phyloP scores from a whole-genome alignment of 2,888 invertebrate species.

The Chrysodeixis includens region DNA sequence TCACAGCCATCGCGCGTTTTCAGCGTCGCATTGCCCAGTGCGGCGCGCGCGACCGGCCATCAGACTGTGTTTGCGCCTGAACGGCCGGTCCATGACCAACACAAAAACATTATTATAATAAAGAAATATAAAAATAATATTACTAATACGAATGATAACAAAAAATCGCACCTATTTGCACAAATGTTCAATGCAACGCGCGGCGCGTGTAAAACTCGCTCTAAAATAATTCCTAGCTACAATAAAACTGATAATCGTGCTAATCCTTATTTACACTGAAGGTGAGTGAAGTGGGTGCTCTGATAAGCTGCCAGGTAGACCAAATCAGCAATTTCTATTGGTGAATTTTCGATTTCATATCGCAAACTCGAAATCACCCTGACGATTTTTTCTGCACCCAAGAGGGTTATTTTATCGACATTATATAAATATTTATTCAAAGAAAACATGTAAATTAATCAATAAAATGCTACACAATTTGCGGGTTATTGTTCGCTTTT shows the following conservation, averaged over 20 bases:
- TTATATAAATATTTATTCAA: constrained; percentile 56
- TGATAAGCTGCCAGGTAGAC: constrained; percentile 81
- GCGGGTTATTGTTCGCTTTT: constrained; percentile 28
- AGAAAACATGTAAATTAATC: constrained; percentile 58
- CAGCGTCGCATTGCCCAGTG: constrained; percentile 37
- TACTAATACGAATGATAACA: constrained; percentile 64
- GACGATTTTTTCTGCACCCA: constrained; percentile 44
- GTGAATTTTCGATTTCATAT: constrained; percentile 71
- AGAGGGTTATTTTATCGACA: constrained; percentile 61
- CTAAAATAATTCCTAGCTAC: constrained; percentile 76
- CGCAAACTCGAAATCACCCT: constrained; percentile 54
- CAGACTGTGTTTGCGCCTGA: constrained; percentile 35
- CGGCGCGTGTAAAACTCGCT: constrained; percentile 68
- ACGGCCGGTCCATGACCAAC: constrained; percentile 31
- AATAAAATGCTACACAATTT: constrained; percentile 49
- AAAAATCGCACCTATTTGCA: constrained; percentile 77
- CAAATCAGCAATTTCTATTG: constrained; percentile 75
- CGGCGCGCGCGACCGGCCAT: constrained; percentile 33
- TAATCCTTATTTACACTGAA: constrained; percentile 86
- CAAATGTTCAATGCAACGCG: constrained; percentile 76
- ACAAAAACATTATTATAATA: constrained; percentile 43
- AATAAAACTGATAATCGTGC: constrained; percentile 84
- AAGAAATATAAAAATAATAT: constrained; percentile 66
- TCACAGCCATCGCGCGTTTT: not conserved
- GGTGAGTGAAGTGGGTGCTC: constrained; percentile 82